Percentiles rank a stretch among this genome's conserved stretches.
Evolutionary conservation across 2,888 invertebrate genomes (phyloP).

Genomic region (Athalia circularis): DNA sequence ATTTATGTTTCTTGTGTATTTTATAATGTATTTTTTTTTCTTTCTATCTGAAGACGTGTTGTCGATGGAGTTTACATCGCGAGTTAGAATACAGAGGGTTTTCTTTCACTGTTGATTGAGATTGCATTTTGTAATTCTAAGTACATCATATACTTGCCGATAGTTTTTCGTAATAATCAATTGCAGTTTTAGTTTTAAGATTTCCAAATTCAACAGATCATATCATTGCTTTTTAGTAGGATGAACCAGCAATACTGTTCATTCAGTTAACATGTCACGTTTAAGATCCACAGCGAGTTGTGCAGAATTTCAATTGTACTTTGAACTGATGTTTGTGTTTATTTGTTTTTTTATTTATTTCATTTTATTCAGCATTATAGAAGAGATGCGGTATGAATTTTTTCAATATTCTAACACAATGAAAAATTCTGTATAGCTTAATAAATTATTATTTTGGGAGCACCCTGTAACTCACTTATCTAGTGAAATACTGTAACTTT

Average conservation of each 20-base stretch:
- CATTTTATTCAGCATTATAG: not conserved
- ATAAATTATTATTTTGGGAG: conserved; percentile 11
- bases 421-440: no score
- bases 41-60: not conserved
- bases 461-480: conserved; percentile 21
- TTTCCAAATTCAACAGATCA: not conserved
- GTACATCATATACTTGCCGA: not conserved
- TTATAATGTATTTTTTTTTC: not conserved
- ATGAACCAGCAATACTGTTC: not conserved
- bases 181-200: not conserved
- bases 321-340: not conserved
- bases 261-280: conserved; percentile 10
- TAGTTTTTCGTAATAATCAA: not conserved
- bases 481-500: not conserved
- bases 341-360: not conserved
- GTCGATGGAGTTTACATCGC: not conserved
- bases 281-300: not conserved
- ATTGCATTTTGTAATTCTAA: conserved; percentile 3
- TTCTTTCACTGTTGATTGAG: not conserved
- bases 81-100: not conserved
- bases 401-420: not conserved
- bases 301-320: conserved; percentile 31
- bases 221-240: not conserved
- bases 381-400: not conserved
- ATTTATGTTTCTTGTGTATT: not conserved